Conservation (phyloP, 2,888 invertebrate species). For the Suillia variegata region DNA sequence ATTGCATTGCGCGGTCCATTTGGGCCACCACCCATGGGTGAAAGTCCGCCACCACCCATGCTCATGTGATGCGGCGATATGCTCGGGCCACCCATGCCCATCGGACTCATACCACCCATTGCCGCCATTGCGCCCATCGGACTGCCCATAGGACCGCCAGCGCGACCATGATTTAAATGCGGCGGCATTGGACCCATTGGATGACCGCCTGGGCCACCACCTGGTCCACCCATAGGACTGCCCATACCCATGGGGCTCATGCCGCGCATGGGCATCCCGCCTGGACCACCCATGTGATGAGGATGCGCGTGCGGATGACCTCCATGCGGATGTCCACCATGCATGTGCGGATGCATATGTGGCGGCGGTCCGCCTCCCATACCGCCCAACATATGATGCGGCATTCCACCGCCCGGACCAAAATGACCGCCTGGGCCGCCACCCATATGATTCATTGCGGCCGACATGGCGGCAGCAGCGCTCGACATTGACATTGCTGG, state of each 20-base stretch:
- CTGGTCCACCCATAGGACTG: constrained; percentile 42
- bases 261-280: constrained; percentile 62
- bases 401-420: constrained; percentile 40
- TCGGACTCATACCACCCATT: constrained; percentile 64
- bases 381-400: constrained; percentile 52
- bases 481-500: constrained; percentile 65
- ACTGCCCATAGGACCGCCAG: constrained; percentile 58
- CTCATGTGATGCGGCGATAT: constrained; percentile 60
- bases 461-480: constrained; percentile 64
- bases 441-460: constrained; percentile 71
- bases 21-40: constrained; percentile 66
- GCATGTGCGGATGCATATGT: constrained; percentile 69
- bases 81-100: constrained; percentile 63
- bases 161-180: constrained; percentile 56
- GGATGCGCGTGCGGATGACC: constrained; percentile 62
- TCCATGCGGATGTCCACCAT: constrained; percentile 72
- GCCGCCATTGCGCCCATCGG: constrained; percentile 66
- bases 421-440: constrained; percentile 51
- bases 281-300: constrained; percentile 66
- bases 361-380: constrained; percentile 65
- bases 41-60: constrained; percentile 61
- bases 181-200: constrained; percentile 57
- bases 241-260: constrained; percentile 59
- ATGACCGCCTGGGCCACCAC: constrained; percentile 41
- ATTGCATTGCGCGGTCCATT: constrained; percentile 65